Conservation (phyloP, 1,140 invertebrate genomes). For the Liolophura sinensis region DNA sequence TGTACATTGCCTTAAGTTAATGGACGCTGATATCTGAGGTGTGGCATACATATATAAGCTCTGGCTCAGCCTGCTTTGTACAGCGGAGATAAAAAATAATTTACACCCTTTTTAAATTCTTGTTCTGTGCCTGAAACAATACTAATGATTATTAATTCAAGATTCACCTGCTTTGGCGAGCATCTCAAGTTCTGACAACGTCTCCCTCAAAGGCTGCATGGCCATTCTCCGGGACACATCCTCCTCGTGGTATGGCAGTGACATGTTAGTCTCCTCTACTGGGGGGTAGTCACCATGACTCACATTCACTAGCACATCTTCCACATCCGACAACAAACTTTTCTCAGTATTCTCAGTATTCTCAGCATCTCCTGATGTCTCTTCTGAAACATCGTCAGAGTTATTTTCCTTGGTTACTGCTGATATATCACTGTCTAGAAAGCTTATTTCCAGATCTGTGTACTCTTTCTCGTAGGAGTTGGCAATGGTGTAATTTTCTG, state of each 20-base stretch:
- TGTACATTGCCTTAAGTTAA: too few relatives aligned
- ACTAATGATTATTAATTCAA: not conserved
- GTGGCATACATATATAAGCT: too few relatives aligned
- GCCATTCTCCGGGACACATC: slow-evolving; percentile 1
- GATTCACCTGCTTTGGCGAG: slow-evolving; percentile 56
- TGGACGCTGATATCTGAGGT: too few relatives aligned
- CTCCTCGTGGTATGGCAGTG: too few relatives aligned
- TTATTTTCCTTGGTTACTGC: not conserved
- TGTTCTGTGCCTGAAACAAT: too few relatives aligned
- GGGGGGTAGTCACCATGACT: not conserved
- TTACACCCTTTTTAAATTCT: too few relatives aligned
- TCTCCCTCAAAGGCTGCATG: slow-evolving; percentile 28
- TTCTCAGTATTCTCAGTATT: too few relatives aligned
- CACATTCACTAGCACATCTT: not conserved
- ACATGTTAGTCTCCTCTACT: slow-evolving; percentile 9
- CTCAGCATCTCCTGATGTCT: not conserved
- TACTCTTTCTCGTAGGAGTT: slow-evolving; percentile 59
- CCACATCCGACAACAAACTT: too few relatives aligned
- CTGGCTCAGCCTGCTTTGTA: too few relatives aligned
- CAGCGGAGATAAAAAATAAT: too few relatives aligned
- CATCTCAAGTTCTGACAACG: slow-evolving; percentile 56
- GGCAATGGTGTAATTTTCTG: slow-evolving; percentile 53
- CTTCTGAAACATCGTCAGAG: not conserved
- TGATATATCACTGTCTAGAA: not conserved
- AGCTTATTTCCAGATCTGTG: slow-evolving; percentile 25